Evolutionary conservation across 2,888 invertebrate species (phyloP).

Genomic region (Agonopterix alstromeriana): DNA sequence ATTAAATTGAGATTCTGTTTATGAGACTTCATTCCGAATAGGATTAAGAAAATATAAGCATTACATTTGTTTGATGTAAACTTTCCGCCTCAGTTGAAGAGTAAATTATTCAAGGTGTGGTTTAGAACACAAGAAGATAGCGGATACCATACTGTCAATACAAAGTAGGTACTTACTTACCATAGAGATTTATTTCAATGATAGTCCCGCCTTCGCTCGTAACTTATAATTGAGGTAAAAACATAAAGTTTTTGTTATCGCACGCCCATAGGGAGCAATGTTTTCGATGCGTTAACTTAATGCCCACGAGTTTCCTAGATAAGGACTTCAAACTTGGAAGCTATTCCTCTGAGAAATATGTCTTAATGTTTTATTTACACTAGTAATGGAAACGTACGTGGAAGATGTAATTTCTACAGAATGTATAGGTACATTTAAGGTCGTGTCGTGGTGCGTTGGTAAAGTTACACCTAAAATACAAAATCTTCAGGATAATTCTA

Average conservation of each 20-base stretch:
- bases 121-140: background rate
- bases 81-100: background rate
- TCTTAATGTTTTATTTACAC: too few relatives aligned
- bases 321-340: slow-evolving; percentile 13
- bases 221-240: background rate
- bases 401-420: too few relatives aligned
- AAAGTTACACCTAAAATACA: too few relatives aligned
- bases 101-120: slow-evolving; percentile 5
- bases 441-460: too few relatives aligned
- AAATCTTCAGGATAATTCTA: too few relatives aligned
- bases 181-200: too few relatives aligned
- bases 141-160: too few relatives aligned
- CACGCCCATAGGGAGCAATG: slow-evolving; percentile 16
- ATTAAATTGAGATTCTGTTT: slow-evolving; percentile 3
- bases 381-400: too few relatives aligned
- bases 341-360: too few relatives aligned
- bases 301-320: slow-evolving; percentile 19
- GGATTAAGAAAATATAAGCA: background rate
- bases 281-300: slow-evolving; percentile 36
- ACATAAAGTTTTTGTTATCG: slow-evolving; percentile 18
- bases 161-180: too few relatives aligned
- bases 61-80: slow-evolving; percentile 2
- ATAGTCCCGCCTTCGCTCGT: background rate
- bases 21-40: slow-evolving; percentile 1
- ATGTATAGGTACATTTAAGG: too few relatives aligned